These are phyloP conservation scores for Pelvicachromis taeniatus DNA, from an alignment of 2,113 vertebrate species.

Conservation along the genomic window DNA sequence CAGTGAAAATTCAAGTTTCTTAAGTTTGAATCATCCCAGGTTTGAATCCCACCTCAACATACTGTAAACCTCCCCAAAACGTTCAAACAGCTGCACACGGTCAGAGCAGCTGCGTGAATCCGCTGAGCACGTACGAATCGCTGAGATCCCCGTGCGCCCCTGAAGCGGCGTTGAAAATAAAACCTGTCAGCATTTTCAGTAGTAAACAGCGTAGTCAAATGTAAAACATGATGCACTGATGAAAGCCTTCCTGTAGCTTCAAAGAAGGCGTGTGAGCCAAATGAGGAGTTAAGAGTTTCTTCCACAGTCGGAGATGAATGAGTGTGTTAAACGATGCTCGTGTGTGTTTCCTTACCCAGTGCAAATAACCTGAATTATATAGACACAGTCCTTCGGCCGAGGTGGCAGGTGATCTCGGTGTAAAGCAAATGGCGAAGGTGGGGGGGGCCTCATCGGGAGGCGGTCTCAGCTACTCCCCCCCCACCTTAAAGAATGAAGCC, in stretches of 20 bases:
- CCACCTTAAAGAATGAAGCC: not conserved
- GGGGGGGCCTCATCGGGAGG: not conserved
- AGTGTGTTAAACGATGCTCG: not conserved
- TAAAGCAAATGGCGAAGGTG: conserved; percentile 25
- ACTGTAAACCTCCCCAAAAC: not conserved
- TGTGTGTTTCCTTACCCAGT: conserved; percentile 52
- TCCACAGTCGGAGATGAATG: conserved; percentile 2
- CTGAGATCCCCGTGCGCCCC: not conserved
- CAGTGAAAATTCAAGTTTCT: conserved; percentile 14
- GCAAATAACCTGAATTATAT: conserved; percentile 67
- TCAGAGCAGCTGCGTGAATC: not conserved
- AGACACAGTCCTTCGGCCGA: conserved; percentile 56
- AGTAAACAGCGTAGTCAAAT: conserved; percentile 40
- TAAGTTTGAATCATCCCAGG: not conserved
- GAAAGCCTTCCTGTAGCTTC: not conserved
- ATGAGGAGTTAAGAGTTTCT: not conserved
- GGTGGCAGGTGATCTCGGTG: conserved; percentile 34
- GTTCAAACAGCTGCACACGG: not conserved
- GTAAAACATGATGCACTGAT: not conserved
- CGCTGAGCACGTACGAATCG: not conserved
- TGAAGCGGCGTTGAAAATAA: conserved; percentile 6
- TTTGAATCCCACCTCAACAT: not conserved
- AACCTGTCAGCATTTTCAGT: conserved; percentile 54
- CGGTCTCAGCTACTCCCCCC: conserved; percentile 6
- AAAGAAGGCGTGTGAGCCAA: not conserved